Evolutionary conservation across 1,140 invertebrate genomes (phyloP).

Genomic region (Centruroides sculpturatus): DNA sequence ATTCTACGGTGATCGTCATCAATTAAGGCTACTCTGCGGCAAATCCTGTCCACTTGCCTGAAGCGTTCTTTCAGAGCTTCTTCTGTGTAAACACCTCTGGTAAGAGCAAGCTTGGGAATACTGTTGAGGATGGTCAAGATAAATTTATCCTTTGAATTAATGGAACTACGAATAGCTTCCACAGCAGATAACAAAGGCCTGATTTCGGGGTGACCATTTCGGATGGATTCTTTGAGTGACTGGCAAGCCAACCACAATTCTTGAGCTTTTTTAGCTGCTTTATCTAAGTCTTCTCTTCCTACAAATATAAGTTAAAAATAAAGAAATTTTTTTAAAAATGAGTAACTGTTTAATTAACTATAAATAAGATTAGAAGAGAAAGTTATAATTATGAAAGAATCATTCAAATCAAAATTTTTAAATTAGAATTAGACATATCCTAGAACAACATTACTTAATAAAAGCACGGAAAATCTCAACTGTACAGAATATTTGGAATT

Average conservation of each 20-base stretch:
- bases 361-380: too few species aligned
- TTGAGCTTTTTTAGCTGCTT: constrained; percentile 61
- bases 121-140: constrained; percentile 24
- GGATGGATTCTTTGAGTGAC: constrained; percentile 42
- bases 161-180: constrained; percentile 45
- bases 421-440: too few species aligned
- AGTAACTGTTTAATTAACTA: too few species aligned
- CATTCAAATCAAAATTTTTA: too few species aligned
- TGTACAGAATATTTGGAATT: too few species aligned
- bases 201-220: constrained; percentile 25
- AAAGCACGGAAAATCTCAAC: too few species aligned
- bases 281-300: constrained; percentile 66
- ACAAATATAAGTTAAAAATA: constrained; percentile 12
- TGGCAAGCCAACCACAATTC: constrained; percentile 85
- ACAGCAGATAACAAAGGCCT: constrained; percentile 64
- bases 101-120: constrained; percentile 56
- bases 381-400: too few species aligned
- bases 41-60: constrained; percentile 43
- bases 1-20: constrained; percentile 47
- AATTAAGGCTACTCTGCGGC: constrained; percentile 58
- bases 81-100: constrained; percentile 71
- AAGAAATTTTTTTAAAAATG: too few species aligned
- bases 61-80: constrained; percentile 70
- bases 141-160: constrained; percentile 37
- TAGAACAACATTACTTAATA: too few species aligned